Conservation (phyloP, 2,888 invertebrate genomes). For the Scrobipalpa costella region DNA sequence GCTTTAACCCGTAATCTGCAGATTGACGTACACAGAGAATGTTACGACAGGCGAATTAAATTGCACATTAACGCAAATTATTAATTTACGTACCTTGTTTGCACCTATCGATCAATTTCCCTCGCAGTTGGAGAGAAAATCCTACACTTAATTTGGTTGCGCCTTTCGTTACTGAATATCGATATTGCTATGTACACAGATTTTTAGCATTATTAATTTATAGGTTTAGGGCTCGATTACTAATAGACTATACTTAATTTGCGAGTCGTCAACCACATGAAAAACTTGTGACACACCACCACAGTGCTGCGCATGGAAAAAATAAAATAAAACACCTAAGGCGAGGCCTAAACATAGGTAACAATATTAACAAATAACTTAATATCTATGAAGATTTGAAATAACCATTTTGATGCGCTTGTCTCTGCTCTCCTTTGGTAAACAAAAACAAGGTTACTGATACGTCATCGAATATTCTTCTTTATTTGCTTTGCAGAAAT, state of each 20-base stretch:
- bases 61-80: slow-evolving; percentile 65
- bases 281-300: no score
- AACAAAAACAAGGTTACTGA: slow-evolving; percentile 24
- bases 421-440: slow-evolving; percentile 24
- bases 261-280: no score
- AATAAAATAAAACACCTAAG: no score
- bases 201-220: no score
- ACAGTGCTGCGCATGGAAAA: no score
- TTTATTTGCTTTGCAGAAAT: slow-evolving; percentile 26
- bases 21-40: slow-evolving; percentile 75
- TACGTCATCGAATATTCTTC: slow-evolving; percentile 6
- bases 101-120: slow-evolving; percentile 7
- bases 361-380: not conserved
- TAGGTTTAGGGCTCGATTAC: no score
- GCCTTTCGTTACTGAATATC: no score
- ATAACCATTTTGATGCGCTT: slow-evolving; percentile 25
- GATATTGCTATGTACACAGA: no score
- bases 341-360: no score
- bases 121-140: not conserved
- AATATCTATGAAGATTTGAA: not conserved
- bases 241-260: no score
- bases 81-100: slow-evolving; percentile 46
- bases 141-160: not conserved
- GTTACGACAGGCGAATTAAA: slow-evolving; percentile 76
- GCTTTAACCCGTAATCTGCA: slow-evolving; percentile 71